Percentiles rank a stretch among this genome's conserved stretches.
These are phyloP conservation scores for Paguma larvata DNA, from an alignment of 2,797 vertebrate species.

Conservation along the genomic window DNA sequence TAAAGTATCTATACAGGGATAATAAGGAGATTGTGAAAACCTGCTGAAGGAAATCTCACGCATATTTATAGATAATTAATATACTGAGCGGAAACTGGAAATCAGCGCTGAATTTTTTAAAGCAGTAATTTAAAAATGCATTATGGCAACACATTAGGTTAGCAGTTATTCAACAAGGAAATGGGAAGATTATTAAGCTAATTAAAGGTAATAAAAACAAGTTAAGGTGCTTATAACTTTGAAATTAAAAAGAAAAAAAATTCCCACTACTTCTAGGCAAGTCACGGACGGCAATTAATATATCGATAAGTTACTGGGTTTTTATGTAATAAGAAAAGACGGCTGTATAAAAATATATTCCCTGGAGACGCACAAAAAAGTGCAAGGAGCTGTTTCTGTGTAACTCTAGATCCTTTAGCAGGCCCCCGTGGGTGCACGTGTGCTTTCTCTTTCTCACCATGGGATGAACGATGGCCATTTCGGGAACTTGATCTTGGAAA, in stretches of 20 bases:
- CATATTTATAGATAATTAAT: constrained; percentile 90
- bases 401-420: constrained; percentile 54
- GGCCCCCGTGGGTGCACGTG: neutral
- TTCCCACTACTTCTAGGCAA: constrained; percentile 76
- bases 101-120: constrained; percentile 87
- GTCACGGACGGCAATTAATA: constrained; percentile 64
- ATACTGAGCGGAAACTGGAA: constrained; percentile 87
- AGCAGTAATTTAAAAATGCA: constrained; percentile 88
- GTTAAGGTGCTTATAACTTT: constrained; percentile 82
- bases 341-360: constrained; percentile 72
- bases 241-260: constrained; percentile 75
- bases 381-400: constrained; percentile 25
- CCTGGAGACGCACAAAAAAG: constrained; percentile 59
- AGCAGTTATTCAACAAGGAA: constrained; percentile 89
- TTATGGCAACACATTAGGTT: constrained; percentile 89
- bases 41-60: constrained; percentile 87
- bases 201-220: constrained; percentile 87
- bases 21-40: constrained; percentile 87
- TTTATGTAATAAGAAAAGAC: constrained; percentile 65
- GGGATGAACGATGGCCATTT: constrained; percentile 28
- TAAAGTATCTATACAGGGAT: constrained; percentile 84
- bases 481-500: constrained; percentile 61
- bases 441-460: neutral
- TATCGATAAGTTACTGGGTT: constrained; percentile 66
- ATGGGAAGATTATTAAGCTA: constrained; percentile 90